Base-by-base conservation (phyloP, 2,888 invertebrate genomes). In the Lepidochitona cinerea region DNA sequence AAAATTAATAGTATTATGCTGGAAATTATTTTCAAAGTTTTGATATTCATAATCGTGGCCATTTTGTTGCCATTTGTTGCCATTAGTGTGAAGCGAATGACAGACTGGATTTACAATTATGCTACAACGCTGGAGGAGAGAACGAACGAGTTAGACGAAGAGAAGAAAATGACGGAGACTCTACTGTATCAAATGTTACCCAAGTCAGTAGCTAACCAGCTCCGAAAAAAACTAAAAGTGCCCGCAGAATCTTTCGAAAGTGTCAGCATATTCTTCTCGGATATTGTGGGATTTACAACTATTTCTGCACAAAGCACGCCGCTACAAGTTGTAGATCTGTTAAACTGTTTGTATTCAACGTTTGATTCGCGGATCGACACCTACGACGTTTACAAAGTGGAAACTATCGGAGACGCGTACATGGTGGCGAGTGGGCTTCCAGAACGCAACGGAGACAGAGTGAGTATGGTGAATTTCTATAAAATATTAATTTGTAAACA, bases 351-450 rank as follows among this genome's bases (percentile, higher is more conserved):
- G 64, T 86, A 85, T 73, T 81, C 81, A 36, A 82, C 78, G 37
- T 85, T 86, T 74, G 86, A 86, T 71, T 74, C 76, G 12, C 75
- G 85, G 7, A 85, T 86, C 29, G 83, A 84, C 64, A 81, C 81
- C 1, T 85, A 86, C 68, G 85, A 86, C 68, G 85, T 85, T 7
- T 86, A 86, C 75, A 85, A 85, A 67, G 84, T 59, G 2, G 59
- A 59, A 29, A 59, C 59, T 3, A 59, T 59, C 23, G 59, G 59
- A 59, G 59, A 59, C 64, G 84, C 85, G 7, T 85, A 85, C 69
- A 85, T 85, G 85, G 85, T 86, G n/a, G 85, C 84, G 14, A 85
- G 85, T 73, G 86, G 86, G 36, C 80, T 84, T 7, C 84, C 84
- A 0, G 70, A 73, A 4, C 71, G 80, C 9, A 84, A 84, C 68